Evolutionary conservation across 2,797 vertebrate species (phyloP).

Genomic region (Cheirogaleus major): DNA sequence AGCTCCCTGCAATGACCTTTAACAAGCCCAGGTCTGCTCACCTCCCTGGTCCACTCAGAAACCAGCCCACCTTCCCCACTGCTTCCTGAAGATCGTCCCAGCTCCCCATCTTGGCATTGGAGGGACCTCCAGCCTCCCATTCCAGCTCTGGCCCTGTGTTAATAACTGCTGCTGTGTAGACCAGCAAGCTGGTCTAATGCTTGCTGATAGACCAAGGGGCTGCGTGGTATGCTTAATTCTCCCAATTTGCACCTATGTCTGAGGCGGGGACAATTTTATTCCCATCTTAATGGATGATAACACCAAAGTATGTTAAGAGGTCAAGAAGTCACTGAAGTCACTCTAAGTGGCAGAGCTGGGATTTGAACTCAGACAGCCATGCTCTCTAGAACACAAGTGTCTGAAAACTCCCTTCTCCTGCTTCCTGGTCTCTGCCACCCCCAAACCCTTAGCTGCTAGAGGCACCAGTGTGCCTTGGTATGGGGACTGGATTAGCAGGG

Average conservation of each 20-base stretch:
- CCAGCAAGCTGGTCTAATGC: too few relatives aligned
- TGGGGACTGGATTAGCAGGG: neutral
- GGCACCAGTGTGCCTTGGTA: neutral
- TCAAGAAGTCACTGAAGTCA: neutral
- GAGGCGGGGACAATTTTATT: neutral
- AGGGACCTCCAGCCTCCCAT: neutral
- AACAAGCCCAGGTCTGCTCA: neutral
- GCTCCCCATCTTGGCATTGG: too few relatives aligned
- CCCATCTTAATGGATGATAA: neutral
- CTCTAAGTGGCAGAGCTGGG: neutral
- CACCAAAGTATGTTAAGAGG: neutral
- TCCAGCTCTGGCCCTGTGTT: neutral
- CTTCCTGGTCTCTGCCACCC: neutral
- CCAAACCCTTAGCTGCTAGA: neutral
- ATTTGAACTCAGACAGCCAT: neutral
- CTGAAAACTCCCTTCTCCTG: neutral
- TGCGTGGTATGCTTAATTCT: neutral
- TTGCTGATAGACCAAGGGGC: neutral
- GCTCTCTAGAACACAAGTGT: neutral
- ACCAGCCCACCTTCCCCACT: neutral
- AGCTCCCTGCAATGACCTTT: neutral
- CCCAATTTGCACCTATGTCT: neutral
- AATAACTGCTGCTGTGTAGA: neutral
- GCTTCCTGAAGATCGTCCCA: neutral
- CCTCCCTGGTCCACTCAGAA: neutral